A percentile compares a stretch with the other conserved stretches of the same genome.
Conservation (phyloP, 2,113 vertebrate species). For the Fregata magnificens region DNA sequence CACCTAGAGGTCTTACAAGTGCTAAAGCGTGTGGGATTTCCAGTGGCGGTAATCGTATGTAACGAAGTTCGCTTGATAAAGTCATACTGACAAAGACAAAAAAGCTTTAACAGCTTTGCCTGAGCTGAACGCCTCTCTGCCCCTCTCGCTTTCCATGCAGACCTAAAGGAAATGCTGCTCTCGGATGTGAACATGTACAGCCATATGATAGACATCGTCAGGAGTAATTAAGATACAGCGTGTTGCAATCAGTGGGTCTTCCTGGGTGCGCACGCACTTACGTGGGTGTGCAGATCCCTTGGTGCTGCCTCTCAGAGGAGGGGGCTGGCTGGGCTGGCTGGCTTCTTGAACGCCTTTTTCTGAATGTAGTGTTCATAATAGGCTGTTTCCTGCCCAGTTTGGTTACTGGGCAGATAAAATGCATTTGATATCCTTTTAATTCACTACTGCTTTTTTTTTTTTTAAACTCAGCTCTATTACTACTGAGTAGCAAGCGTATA, state of each 20-base stretch:
- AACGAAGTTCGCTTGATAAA: neutral
- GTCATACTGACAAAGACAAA: neutral
- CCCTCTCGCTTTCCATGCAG: neutral
- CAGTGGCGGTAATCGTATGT: neutral
- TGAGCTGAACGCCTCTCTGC: neutral
- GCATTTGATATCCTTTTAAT: neutral
- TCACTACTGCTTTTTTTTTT: neutral
- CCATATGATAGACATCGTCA: rapidly evolving
- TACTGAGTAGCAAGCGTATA: neutral
- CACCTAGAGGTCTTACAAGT: neutral
- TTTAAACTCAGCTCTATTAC: neutral
- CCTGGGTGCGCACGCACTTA: rapidly evolving
- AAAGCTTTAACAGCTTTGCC: neutral
- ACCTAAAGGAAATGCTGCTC: neutral
- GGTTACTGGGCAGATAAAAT: neutral
- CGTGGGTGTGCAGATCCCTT: rapidly evolving
- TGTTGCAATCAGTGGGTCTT: neutral
- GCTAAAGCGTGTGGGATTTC: neutral
- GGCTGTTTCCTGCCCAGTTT: neutral
- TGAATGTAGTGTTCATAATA: rapidly evolving
- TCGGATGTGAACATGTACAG: neutral
- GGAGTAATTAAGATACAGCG: neutral
- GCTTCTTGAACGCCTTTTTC: neutral
- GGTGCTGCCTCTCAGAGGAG: neutral
- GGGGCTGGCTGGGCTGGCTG: neutral